Base-by-base conservation (phyloP, 2,113 vertebrate species). In the Zapus hudsonius region DNA sequence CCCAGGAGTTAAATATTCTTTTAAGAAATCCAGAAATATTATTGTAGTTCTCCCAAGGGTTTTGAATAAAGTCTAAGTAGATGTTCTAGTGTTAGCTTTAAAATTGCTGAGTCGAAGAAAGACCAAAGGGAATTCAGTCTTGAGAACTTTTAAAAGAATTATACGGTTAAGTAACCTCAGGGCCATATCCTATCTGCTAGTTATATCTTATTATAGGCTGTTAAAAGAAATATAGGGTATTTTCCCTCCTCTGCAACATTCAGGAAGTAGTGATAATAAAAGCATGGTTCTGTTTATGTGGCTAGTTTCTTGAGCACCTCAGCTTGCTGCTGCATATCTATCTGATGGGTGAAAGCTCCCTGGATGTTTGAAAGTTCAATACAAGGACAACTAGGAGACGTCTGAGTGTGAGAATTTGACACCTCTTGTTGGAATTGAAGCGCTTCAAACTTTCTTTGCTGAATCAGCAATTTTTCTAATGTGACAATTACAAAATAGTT, bases 31-130 rank as follows among this genome's bases (percentile, higher is more conserved):
- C 33, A 87, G 74, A 84, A 94, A 91, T 29, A 31, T 0, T 16
- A 83, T 55, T 92, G 55, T 4, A 94, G 61, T 85, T 70, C 86
- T 93, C 90, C 95, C 80, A 36, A 67, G 91, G 74, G 73, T 47
- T 93, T 95, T 84, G 74, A 94, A 91, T 95, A 94, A 95, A 87
- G 91, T 80, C 84, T 92, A 90, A 92, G 63, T 79, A 87, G 93
- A 92, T 93, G 52, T 90, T 95, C 86, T 78, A n/a, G 42, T 69
- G 84, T 88, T 96, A 93, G 90, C 19, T 91, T 94, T 29, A 55
- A 90, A 95, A 96, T 95, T 17, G 84, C 86, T 90, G 94, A 97
- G 69, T 92, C 95, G 96, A 95, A 96, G 42, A 97, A 95, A 96
- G 42, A 88, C 57, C 92, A 94, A 96, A 86, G 52, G 64, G 55